Evolutionary conservation across 2,888 invertebrate species (phyloP), one percentile per base, ranked within the genome.

Genomic region (Chalcis sispes): DNA sequence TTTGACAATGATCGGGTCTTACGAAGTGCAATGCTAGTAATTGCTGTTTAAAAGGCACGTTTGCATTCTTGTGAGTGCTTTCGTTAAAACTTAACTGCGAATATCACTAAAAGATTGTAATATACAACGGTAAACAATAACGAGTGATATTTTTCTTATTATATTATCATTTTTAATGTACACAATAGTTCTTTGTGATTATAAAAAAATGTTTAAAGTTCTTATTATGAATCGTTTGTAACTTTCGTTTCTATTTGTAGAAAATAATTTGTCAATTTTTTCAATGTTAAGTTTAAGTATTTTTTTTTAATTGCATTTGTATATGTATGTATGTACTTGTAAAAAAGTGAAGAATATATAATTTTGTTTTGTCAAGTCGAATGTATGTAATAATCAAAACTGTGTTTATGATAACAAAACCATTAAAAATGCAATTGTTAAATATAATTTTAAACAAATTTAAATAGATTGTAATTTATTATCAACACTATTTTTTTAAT

Each of bases 381-480:
- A 72, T 76, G 73, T 73, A 75, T 75, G 64, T 79, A 76, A 65
- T 54, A 72, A 69, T 69, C 54, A 69, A 65, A 77, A 32, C 40
- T 77, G 67, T 74, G 74, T 72, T 56, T 73, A 77, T 70, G 66
- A 25, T 65, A 74, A 59, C 15, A 29, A 71, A 74, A 61, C 42
- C 23, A 74, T 78, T 78, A 72, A 79, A 75, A 82, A 84, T 83
- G 79, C 80, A 83, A 86, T 86, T 87, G 86, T 88, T 86, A 83
- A 78, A 84, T 83, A 85, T 86, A 80, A 81, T 86, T 87, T 84
- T 83, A 84, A 85, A 82, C 69, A 72, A 80, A 83, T 80, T 80
- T 79, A 83, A 86, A 86, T 86, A 87, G 87, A 88, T 83, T 83
- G 83, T 87, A 87, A 88, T 87, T 88, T 88, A 87, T 88, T 87